phyloP scores from a whole-genome alignment of 2,113 vertebrate species.

The Meriones unguiculatus region DNA sequence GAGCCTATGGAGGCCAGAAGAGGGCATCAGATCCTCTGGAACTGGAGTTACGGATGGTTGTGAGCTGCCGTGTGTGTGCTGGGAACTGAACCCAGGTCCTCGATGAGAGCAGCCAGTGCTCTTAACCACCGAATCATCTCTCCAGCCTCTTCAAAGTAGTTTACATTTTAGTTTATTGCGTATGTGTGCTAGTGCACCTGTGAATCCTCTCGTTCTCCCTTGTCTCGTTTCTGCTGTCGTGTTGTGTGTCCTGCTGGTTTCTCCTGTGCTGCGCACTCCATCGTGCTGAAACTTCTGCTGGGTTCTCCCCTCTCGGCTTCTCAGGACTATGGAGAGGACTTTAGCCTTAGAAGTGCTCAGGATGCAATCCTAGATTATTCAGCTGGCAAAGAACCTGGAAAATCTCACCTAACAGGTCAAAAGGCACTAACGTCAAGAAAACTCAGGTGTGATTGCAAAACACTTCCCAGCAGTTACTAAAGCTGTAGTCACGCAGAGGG shows the following conservation, averaged over 20 bases:
- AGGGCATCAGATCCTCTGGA: not conserved
- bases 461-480: not conserved
- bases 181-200: not conserved
- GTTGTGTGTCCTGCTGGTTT: not conserved
- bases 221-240: not conserved
- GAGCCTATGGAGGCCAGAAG: not conserved
- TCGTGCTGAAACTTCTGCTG: not conserved
- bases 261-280: not conserved
- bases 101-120: not conserved
- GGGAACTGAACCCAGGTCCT: not conserved
- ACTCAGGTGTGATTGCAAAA: not conserved
- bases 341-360: not conserved
- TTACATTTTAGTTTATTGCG: not conserved
- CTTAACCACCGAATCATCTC: not conserved
- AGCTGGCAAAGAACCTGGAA: not conserved
- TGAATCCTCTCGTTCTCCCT: not conserved
- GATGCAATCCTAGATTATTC: not conserved
- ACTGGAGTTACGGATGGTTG: not conserved
- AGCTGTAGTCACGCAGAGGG: not conserved
- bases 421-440: not conserved
- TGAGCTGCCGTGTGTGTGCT: not conserved
- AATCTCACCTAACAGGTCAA: not conserved
- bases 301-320: not conserved
- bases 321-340: not conserved
- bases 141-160: not conserved